Base-by-base conservation (phyloP, 1,140 invertebrate genomes). In the Hycleus cichorii region DNA sequence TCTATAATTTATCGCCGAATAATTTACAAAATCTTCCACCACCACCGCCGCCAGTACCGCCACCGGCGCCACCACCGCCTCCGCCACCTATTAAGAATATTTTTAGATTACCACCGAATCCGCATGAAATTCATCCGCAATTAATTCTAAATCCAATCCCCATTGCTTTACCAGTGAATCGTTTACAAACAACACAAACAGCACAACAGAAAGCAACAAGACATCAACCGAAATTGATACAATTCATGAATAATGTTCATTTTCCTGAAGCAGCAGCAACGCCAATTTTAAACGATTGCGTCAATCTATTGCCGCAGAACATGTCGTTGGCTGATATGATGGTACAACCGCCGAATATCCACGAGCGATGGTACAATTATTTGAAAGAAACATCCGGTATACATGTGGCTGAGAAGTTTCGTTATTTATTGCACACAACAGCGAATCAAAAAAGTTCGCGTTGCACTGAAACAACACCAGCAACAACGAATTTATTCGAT, bases 231-330 rank as follows among this genome's bases (percentile, higher is more conserved):
- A 59, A 58, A 53, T 72, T 78, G 47, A 78, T 78, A 55, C 77
- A 80, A 60, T 80, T 80, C 66, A 66, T 79, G 43, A 76, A 77
- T 43, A 80, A 80, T 65, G 78, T 80, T 1, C 78, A 79, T 64
- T 77, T 79, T 63, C 76, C 76, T 5, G 76, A 76, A 59, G 59
- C 69, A 54, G 51, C 64, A 47, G 45, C 62, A 62, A 32, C 32
- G 7, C 48, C 71, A 64, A 45, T 71, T 63, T 65, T 70, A 25
- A 69, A 68, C 60, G 46, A 78, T 65, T 73, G 47, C 39, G 64
- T 69, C 26, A 70, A 64, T 70, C 64, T 75, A 60, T 50, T 74
- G 59, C 63, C 77, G 50, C 56, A 64, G 39, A 72, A 73, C 53
- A 68, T 71, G 62, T 66, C 65, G 18, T 63, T 74, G 45, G 68